phyloP scores from a whole-genome alignment of 2,113 vertebrate genomes.

The Baryphthengus martii region DNA sequence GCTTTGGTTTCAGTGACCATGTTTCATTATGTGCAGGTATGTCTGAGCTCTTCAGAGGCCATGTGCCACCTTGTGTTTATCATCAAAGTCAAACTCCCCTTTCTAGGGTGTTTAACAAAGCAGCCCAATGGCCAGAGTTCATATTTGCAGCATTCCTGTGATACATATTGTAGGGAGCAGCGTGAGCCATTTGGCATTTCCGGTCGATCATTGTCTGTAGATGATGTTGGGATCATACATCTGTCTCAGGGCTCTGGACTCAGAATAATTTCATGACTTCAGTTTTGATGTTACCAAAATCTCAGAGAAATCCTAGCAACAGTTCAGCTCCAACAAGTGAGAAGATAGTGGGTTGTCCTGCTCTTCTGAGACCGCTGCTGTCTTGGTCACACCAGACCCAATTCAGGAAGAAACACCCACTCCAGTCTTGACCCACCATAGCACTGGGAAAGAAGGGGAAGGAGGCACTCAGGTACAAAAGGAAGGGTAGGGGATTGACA shows the following conservation, averaged over 20 bases:
- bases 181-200: not conserved
- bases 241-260: fast-evolving
- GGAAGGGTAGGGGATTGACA: not conserved
- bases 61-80: not conserved
- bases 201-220: not conserved
- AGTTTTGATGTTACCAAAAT: not conserved
- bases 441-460: not conserved
- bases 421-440: fast-evolving
- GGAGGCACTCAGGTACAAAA: not conserved
- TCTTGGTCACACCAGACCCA: not conserved
- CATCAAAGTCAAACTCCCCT: not conserved
- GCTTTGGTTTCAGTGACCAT: not conserved
- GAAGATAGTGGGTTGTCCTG: not conserved
- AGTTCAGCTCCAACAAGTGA: not conserved
- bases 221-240: not conserved
- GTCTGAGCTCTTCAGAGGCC: not conserved
- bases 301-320: not conserved
- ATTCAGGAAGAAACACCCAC: not conserved
- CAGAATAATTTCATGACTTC: not conserved
- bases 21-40: not conserved
- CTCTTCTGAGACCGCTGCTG: not conserved
- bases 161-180: not conserved
- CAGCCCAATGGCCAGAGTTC: not conserved
- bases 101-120: not conserved
- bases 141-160: not conserved